A percentile compares a stretch with the other conserved stretches of the same genome.
Evolutionary conservation across 2,888 invertebrate genomes (phyloP).

Genomic region (Terebella lapidaria): DNA sequence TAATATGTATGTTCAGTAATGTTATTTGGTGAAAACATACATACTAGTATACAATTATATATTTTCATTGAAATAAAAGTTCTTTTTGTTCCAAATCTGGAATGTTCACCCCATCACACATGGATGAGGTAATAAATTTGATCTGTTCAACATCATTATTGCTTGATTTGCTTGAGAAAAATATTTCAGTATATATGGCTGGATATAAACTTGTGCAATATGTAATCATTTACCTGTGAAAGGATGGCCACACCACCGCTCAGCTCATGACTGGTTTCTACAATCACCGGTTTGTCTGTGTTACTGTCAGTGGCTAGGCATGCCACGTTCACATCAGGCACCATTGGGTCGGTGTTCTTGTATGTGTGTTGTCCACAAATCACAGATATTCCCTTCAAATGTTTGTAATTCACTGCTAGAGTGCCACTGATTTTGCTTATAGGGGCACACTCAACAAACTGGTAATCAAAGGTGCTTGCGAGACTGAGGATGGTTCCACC

Average conservation of each 20-base stretch:
- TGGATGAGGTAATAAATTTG: too few species aligned
- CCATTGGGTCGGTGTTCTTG: constrained; percentile 2
- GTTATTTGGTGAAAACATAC: too few species aligned
- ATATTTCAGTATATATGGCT: too few species aligned
- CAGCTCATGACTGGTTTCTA: constrained; percentile 17
- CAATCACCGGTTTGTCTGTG: constrained; percentile 18
- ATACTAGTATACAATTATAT: too few species aligned
- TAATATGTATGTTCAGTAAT: too few species aligned
- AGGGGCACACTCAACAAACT: constrained; percentile 15
- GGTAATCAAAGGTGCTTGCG: constrained; percentile 19
- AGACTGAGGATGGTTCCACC: constrained; percentile 28
- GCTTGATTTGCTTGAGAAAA: too few species aligned
- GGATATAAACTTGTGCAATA: too few species aligned
- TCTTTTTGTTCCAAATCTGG: too few species aligned
- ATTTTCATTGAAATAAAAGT: too few species aligned
- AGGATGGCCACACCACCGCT: constrained; percentile 23
- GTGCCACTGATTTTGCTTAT: constrained; percentile 23
- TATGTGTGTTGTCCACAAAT: constrained; percentile 33
- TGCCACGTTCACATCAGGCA: constrained; percentile 13
- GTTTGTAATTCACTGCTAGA: constrained; percentile 27
- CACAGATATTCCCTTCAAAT: constrained; percentile 28
- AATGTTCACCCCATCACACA: too few species aligned
- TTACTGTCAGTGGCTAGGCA: constrained; percentile 17
- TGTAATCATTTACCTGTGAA: constrained; percentile 22
- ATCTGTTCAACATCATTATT: too few species aligned